Evolutionary conservation across 2,797 vertebrate species (phyloP).

Genomic region (Pseudomugil gertrudae): DNA sequence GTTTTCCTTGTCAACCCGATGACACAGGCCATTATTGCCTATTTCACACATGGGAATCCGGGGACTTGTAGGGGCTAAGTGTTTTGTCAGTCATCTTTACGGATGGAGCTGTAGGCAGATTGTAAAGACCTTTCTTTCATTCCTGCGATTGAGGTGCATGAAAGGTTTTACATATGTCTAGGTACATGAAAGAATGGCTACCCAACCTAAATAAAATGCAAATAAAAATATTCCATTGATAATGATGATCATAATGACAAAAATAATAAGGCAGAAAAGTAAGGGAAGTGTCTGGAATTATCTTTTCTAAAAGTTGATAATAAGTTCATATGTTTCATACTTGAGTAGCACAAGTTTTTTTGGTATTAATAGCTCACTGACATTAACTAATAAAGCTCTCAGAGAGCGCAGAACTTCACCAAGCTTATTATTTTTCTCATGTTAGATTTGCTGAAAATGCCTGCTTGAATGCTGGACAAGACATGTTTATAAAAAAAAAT

Average conservation of each 20-base stretch:
- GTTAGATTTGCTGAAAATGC: too few relatives aligned
- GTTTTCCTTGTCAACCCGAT: neutral
- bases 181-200: neutral
- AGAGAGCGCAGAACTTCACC: too few relatives aligned
- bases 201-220: neutral
- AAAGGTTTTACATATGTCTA: neutral
- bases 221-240: neutral
- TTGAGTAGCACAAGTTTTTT: neutral
- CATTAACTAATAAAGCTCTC: too few relatives aligned
- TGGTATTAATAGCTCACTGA: too few relatives aligned
- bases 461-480: too few relatives aligned
- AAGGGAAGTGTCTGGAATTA: neutral
- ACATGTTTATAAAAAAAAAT: too few relatives aligned
- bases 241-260: neutral
- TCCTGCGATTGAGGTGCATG: neutral
- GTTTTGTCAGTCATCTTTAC: slow-evolving; percentile 1
- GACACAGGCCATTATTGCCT: neutral
- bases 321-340: neutral
- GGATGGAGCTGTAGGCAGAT: neutral
- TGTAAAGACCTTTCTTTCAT: neutral
- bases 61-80: neutral
- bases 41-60: slow-evolving; percentile 4
- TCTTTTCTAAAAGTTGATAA: neutral
- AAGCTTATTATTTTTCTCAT: too few relatives aligned
- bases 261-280: neutral